These are phyloP conservation scores for Drosophila mojavensis DNA, from an alignment of 1,140 invertebrate species.

Conservation along the genomic window DNA sequence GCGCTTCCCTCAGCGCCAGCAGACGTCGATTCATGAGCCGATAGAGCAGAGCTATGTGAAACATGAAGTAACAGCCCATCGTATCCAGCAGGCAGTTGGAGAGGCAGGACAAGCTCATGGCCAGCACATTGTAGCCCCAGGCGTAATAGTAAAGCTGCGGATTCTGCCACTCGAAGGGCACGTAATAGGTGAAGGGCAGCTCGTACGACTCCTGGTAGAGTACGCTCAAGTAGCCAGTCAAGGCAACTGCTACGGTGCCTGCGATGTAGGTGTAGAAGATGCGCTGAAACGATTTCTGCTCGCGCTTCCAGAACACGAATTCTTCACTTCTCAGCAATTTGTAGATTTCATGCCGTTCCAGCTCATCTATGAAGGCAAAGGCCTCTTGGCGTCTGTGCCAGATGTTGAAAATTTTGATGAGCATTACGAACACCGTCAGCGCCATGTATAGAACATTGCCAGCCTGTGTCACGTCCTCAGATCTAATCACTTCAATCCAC, in stretches of 20 bases:
- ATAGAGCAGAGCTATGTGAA: conserved; percentile 65
- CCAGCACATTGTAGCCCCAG: conserved; percentile 65
- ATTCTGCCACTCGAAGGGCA: conserved; percentile 74
- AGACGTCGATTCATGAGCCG: conserved; percentile 58
- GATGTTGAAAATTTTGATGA: conserved; percentile 67
- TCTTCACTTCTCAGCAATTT: conserved; percentile 35
- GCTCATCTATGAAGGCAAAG: conserved; percentile 31
- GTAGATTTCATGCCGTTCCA: conserved; percentile 29
- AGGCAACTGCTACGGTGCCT: conserved; percentile 35
- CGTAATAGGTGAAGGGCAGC: conserved; percentile 68
- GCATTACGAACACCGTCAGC: conserved; percentile 55
- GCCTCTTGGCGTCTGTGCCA: conserved; percentile 50
- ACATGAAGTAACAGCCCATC: conserved; percentile 71
- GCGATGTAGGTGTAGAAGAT: conserved; percentile 51
- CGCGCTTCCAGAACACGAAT: conserved; percentile 27
- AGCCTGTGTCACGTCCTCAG: conserved; percentile 54
- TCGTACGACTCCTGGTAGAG: conserved; percentile 54
- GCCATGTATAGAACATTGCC: conserved; percentile 72
- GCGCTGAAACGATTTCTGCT: conserved; percentile 50
- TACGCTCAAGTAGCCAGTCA: conserved; percentile 48
- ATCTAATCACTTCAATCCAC: conserved; percentile 62
- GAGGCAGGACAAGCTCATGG: conserved; percentile 65
- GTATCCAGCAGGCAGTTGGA: conserved; percentile 63
- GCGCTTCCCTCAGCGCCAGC: conserved; percentile 11
- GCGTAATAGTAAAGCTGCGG: conserved; percentile 55